Conservation (phyloP, 2,113 vertebrate species). For the Larimichthys polyactis region DNA sequence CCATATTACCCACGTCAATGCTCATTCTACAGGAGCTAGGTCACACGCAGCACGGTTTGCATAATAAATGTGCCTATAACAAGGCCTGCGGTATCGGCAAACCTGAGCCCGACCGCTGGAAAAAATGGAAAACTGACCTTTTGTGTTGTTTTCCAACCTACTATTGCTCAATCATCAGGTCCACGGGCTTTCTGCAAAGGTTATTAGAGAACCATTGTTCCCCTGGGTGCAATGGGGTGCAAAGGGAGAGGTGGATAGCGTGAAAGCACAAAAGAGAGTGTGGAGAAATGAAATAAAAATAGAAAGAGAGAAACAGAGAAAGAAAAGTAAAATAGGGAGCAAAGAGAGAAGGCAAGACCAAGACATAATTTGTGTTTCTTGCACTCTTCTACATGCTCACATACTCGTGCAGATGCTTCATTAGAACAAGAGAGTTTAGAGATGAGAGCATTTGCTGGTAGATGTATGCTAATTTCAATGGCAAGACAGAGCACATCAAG, state of each 20-base stretch:
- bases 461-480: slow-evolving; percentile 1
- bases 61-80: slow-evolving; percentile 49
- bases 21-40: slow-evolving; percentile 65
- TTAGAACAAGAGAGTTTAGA: slow-evolving; percentile 5
- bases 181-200: slow-evolving; percentile 57
- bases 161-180: slow-evolving; percentile 40
- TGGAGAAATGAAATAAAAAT: slow-evolving; percentile 23
- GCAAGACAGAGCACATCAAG: not conserved
- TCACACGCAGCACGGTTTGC: slow-evolving; percentile 45
- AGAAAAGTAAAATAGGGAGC: slow-evolving; percentile 7
- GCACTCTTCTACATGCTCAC: not conserved
- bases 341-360: not conserved
- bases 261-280: slow-evolving; percentile 9
- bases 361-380: not conserved
- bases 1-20: slow-evolving; percentile 69
- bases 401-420: not conserved
- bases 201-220: slow-evolving; percentile 45
- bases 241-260: slow-evolving; percentile 14
- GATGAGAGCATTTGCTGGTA: not conserved
- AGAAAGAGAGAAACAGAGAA: slow-evolving; percentile 3
- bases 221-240: slow-evolving; percentile 48
- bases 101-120: slow-evolving; percentile 13
- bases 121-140: slow-evolving; percentile 63
- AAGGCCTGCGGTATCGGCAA: slow-evolving; percentile 27
- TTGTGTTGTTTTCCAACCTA: slow-evolving; percentile 35